These are phyloP conservation scores for Tretioscincus oriximinensis DNA, from an alignment of 2,113 vertebrate species.

Conservation along the genomic window DNA sequence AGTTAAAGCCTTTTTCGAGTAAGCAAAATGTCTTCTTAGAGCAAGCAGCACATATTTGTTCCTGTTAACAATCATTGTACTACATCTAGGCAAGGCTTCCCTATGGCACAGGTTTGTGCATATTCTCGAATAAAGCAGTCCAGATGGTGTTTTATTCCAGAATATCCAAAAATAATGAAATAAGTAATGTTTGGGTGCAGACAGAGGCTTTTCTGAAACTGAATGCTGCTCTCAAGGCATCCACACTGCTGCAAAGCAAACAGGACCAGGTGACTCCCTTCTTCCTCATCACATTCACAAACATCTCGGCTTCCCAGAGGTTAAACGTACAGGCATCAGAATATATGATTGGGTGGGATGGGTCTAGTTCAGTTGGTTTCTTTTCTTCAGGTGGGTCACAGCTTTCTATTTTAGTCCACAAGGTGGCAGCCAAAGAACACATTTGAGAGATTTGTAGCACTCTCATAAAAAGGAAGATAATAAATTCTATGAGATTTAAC, in stretches of 20 bases:
- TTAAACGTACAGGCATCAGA: no score
- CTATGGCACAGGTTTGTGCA: no score
- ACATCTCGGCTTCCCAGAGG: background rate
- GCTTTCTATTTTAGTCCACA: background rate
- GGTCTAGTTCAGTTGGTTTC: background rate
- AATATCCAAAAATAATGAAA: no score
- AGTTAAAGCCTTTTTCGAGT: background rate
- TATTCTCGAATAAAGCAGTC: no score
- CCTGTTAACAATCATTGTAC: no score
- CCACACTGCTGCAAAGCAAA: background rate
- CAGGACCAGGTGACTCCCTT: no score
- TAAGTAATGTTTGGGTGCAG: no score
- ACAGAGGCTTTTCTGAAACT: background rate
- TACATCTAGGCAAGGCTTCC: no score
- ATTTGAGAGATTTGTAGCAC: background rate
- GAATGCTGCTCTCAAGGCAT: background rate
- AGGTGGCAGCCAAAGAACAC: conserved; percentile 16
- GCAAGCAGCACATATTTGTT: background rate
- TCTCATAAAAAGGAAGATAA: background rate
- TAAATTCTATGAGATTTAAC: background rate
- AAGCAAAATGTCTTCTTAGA: background rate
- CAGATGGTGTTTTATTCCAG: no score
- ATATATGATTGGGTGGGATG: no score
- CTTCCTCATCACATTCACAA: background rate
- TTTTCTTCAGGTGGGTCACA: background rate